Conservation (phyloP, 2,113 vertebrate species). For the Mus spicilegus region DNA sequence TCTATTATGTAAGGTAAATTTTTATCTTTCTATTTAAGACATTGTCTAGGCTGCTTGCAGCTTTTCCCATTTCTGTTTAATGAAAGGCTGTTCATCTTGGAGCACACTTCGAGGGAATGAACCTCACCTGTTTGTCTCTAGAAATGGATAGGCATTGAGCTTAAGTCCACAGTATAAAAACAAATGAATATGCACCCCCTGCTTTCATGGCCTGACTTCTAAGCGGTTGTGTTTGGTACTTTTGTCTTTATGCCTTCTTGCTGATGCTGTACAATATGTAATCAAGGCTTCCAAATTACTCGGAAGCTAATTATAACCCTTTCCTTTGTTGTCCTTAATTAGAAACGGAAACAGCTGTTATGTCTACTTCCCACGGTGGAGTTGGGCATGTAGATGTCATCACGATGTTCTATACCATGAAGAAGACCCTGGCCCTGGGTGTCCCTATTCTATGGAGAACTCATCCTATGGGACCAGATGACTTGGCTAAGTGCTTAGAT, state of each 20-base stretch:
- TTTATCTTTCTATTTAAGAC: not conserved
- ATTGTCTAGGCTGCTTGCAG: not conserved
- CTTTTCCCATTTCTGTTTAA: not conserved
- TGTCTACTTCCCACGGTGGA: not conserved
- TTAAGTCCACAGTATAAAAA: not conserved
- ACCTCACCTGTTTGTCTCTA: not conserved
- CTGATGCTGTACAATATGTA: not conserved
- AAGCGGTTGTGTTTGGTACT: not conserved
- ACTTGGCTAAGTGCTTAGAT: not conserved
- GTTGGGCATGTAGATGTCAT: no score
- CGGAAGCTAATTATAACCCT: not conserved
- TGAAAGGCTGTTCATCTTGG: not conserved
- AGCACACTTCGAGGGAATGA: not conserved
- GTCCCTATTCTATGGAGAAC: not conserved
- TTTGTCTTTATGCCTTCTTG: not conserved
- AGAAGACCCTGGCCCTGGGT: not conserved
- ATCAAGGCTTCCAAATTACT: not conserved
- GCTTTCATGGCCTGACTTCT: not conserved
- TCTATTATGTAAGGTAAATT: no score
- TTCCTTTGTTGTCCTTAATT: not conserved
- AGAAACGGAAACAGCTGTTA: not conserved
- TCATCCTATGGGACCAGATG: not conserved
- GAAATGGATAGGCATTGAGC: not conserved
- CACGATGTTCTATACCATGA: not conserved
- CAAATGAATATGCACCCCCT: not conserved